Base-by-base conservation (phyloP, 2,888 invertebrate species). In the Sussaba pulchella region DNA sequence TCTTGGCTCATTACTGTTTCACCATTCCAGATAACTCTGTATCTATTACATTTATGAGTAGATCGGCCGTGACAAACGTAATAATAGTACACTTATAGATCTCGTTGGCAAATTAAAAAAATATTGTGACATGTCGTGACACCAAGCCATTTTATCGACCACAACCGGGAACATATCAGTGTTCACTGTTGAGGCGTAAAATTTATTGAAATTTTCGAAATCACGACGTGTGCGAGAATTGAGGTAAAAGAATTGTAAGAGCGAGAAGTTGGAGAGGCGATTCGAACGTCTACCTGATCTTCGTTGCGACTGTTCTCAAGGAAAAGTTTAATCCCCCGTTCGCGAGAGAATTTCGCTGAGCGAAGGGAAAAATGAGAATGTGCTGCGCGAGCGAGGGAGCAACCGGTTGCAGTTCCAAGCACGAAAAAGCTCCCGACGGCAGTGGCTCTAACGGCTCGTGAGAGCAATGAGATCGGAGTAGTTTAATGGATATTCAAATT, bases 401-500 rank as follows among this genome's bases (percentile, higher is more conserved):
- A 81, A 81, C 81, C 81, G 63, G 81, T 77, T 81, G 81, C 76
- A 81, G 69, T 77, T 76, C 69, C 47, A 64, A 59, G 50, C 70
- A 70, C 59, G 64, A 74, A 70, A 54, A 74, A 59, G 59, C 70
- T 70, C 77, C 45, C 52, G 54, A 50, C 69, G 67, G 19, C 31
- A 61, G 61, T 39, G 69, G 57, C 69, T 43, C 47, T 59, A 59
- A 63, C 54, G 8, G 31, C 73, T 14, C 52, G 59, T 47, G 36
- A 47, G 67, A 77, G 74, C 3, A 67, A 74, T 75, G 64, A 82
- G 73, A 79, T 72, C 67, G 81, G 77, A 81, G 26, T 72, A 80
- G 54, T 74, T 81, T 66, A 77, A 81, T 52, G 66, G 74, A 78
- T 74, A 80, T 82, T 82, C 80, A 82, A 82, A 80, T 82, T 76